phyloP scores from a whole-genome alignment of 2,113 vertebrate species.

The Columbina picui region DNA sequence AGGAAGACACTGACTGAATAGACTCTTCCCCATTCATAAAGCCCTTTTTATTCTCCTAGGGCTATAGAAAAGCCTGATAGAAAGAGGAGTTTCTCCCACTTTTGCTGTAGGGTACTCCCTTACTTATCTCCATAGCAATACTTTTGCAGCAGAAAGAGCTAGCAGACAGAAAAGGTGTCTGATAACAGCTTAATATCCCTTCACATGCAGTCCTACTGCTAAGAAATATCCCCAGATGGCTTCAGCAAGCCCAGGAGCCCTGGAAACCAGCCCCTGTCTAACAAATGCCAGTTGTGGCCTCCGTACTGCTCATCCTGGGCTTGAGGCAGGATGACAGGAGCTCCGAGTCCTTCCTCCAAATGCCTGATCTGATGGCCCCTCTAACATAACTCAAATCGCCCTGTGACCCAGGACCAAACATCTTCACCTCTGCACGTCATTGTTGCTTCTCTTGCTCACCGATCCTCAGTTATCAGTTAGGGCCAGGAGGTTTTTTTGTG shows the following conservation, averaged over 20 bases:
- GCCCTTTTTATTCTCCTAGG: not conserved
- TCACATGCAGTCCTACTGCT: not conserved
- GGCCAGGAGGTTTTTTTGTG: not conserved
- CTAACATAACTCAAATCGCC: not conserved
- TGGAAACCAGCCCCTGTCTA: not conserved
- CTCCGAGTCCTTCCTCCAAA: not conserved
- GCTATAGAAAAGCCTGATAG: not conserved
- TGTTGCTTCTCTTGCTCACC: not conserved
- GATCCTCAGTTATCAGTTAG: not conserved
- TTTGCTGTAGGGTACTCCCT: not conserved
- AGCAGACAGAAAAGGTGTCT: not conserved
- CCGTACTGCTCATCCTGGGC: not conserved
- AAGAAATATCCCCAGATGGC: not conserved
- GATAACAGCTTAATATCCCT: not conserved
- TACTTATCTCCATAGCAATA: not conserved
- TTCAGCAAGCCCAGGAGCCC: not conserved
- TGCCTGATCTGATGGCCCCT: not conserved
- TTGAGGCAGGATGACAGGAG: not conserved
- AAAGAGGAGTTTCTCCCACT: not conserved
- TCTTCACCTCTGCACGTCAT: not conserved
- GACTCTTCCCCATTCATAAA: not conserved
- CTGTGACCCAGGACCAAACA: not conserved
- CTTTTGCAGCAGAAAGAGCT: not conserved
- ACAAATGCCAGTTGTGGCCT: rapidly evolving
- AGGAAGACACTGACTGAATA: not conserved